phyloP scores from a whole-genome alignment of 2,888 invertebrate species.

The Danaus chrysippus region DNA sequence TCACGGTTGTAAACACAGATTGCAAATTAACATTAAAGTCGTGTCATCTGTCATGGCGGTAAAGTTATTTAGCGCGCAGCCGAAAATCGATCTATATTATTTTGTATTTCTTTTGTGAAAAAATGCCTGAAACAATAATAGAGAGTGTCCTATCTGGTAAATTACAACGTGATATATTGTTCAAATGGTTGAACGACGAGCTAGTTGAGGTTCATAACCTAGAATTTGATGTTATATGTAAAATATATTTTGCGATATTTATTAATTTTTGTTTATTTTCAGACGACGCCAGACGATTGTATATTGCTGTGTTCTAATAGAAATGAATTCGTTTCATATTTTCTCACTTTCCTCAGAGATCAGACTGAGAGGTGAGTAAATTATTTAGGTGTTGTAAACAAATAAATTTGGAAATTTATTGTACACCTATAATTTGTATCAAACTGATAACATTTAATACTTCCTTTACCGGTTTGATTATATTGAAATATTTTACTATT shows the following conservation, averaged over 20 bases:
- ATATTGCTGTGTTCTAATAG: slow-evolving; percentile 58
- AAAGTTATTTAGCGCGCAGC: slow-evolving; percentile 28
- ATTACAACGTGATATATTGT: slow-evolving; percentile 54
- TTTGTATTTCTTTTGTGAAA: slow-evolving; percentile 33
- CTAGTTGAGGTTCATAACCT: slow-evolving; percentile 65
- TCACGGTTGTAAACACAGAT: neutral
- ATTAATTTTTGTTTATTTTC: slow-evolving; percentile 40
- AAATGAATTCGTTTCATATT: slow-evolving; percentile 79
- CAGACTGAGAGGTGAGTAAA: slow-evolving; percentile 73
- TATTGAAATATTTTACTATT: too few species aligned
- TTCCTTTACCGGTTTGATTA: too few species aligned
- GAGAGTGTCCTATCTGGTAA: slow-evolving; percentile 67
- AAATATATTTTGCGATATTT: slow-evolving; percentile 30
- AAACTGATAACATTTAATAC: too few species aligned
- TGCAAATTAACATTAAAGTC: slow-evolving; percentile 11
- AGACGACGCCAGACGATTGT: slow-evolving; percentile 63
- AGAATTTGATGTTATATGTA: slow-evolving; percentile 33
- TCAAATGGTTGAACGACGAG: slow-evolving; percentile 69
- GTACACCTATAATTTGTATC: neutral
- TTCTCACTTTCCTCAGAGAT: slow-evolving; percentile 74
- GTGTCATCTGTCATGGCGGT: slow-evolving; percentile 29
- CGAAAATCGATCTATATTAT: slow-evolving; percentile 44
- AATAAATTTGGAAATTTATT: neutral
- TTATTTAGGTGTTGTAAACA: neutral
- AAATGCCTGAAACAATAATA: slow-evolving; percentile 73